Percentiles rank a stretch among this genome's conserved stretches.
Conservation (phyloP, 1,140 invertebrate species). For the Lepidurus arcticus region DNA sequence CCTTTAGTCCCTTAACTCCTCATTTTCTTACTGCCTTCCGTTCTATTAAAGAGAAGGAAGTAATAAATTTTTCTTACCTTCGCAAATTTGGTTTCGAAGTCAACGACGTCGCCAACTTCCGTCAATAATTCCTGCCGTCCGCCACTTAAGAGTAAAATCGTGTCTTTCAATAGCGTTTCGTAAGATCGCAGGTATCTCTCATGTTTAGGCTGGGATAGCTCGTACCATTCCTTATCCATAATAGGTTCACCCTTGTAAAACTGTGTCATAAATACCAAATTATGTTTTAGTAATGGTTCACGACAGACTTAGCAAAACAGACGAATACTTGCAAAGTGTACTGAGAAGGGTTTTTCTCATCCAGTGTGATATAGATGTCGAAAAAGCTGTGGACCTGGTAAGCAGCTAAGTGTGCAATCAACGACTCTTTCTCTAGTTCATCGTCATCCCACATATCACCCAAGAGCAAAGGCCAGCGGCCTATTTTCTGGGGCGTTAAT, state of each 20-base stretch:
- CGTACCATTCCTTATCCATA: constrained; percentile 44
- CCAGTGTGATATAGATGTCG: constrained; percentile 49
- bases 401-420: constrained; percentile 48
- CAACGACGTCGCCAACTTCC: constrained; percentile 50
- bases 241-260: constrained; percentile 45
- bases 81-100: constrained; percentile 54
- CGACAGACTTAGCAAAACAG: background rate
- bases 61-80: constrained; percentile 45
- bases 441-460: constrained; percentile 41
- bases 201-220: constrained; percentile 25
- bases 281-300: background rate
- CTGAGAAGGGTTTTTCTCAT: constrained; percentile 50
- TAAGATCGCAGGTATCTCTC: constrained; percentile 44
- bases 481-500: constrained; percentile 44
- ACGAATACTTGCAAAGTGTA: constrained; percentile 47
- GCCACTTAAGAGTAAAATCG: constrained; percentile 47
- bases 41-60: background rate
- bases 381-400: constrained; percentile 52
- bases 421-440: constrained; percentile 44
- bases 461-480: constrained; percentile 50
- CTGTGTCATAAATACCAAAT: constrained; percentile 37
- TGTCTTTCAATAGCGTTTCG: constrained; percentile 43
- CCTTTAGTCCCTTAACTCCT: background rate
- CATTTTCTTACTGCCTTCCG: background rate
- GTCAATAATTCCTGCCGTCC: constrained; percentile 43